These are phyloP conservation scores for Hypsibius dujardini DNA, from an alignment of 1,140 invertebrate genomes.

Conservation along the genomic window DNA sequence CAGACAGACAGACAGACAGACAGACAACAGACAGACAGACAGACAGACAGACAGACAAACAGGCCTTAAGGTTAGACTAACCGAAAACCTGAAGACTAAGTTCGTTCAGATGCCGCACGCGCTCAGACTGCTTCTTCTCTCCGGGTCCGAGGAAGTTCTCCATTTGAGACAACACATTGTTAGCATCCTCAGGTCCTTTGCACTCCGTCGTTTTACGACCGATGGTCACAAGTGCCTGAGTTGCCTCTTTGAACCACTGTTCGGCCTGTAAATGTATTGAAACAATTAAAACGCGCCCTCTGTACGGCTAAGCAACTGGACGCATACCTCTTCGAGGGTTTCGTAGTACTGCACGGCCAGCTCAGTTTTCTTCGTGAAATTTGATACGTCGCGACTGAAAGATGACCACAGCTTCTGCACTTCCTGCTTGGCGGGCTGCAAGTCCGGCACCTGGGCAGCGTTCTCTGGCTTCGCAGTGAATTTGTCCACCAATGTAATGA, in stretches of 20 bases:
- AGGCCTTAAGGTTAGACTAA: slow-evolving; percentile 26
- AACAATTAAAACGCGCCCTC: too few species aligned
- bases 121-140: slow-evolving; percentile 46
- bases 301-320: too few species aligned
- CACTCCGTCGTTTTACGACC: slow-evolving; percentile 48
- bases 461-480: neutral
- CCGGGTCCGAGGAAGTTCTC: slow-evolving; percentile 48
- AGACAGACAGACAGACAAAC: too few species aligned
- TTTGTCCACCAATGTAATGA: neutral
- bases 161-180: slow-evolving; percentile 44
- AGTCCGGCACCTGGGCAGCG: slow-evolving; percentile 31
- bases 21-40: too few species aligned
- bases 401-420: slow-evolving; percentile 50
- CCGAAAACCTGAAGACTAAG: slow-evolving; percentile 49
- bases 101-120: slow-evolving; percentile 47
- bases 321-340: slow-evolving; percentile 40
- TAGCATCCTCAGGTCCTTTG: slow-evolving; percentile 41
- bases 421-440: slow-evolving; percentile 43
- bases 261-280: slow-evolving; percentile 39
- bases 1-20: too few species aligned
- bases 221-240: slow-evolving; percentile 47
- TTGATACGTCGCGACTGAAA: slow-evolving; percentile 48
- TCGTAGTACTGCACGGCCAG: slow-evolving; percentile 40
- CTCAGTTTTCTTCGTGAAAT: slow-evolving; percentile 43
- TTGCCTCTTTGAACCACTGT: slow-evolving; percentile 53